Percentiles rank a stretch among this genome's conserved stretches.
Evolutionary conservation across 2,797 vertebrate genomes (phyloP).

Genomic region (Lacerta bilineata): DNA sequence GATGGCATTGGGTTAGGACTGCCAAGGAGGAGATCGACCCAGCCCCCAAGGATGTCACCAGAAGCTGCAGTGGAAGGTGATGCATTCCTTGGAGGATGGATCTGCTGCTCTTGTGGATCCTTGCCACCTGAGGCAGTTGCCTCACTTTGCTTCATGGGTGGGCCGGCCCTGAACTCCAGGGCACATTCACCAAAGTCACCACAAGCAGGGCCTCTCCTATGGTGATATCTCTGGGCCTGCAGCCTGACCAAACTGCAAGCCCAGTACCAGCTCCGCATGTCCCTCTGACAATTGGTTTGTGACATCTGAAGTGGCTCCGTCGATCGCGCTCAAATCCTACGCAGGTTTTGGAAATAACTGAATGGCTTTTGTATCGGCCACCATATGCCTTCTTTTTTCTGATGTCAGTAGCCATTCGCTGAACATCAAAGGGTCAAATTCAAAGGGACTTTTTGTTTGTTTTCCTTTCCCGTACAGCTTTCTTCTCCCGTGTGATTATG

Average conservation of each 20-base stretch:
- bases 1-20: no score
- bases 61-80: no score
- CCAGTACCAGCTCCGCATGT: background rate
- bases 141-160: no score
- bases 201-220: no score
- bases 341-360: background rate
- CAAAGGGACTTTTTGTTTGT: slow-evolving; percentile 23
- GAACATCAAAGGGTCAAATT: slow-evolving; percentile 53
- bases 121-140: no score
- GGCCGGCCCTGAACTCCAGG: no score
- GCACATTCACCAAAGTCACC: no score
- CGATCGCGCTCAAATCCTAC: background rate
- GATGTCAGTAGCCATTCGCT: slow-evolving; percentile 48
- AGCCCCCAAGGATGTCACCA: no score
- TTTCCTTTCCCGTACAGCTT: slow-evolving; percentile 36
- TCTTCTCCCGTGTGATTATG: slow-evolving; percentile 49
- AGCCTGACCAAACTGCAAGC: background rate
- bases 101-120: no score
- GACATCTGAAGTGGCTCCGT: background rate
- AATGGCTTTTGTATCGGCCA: slow-evolving; percentile 31
- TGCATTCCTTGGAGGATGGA: no score
- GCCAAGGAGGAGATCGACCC: no score
- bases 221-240: no score
- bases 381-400: slow-evolving; percentile 47
- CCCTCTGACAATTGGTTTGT: background rate